Base-by-base conservation (phyloP, 2,888 invertebrate species). In the Agrochola circellaris region DNA sequence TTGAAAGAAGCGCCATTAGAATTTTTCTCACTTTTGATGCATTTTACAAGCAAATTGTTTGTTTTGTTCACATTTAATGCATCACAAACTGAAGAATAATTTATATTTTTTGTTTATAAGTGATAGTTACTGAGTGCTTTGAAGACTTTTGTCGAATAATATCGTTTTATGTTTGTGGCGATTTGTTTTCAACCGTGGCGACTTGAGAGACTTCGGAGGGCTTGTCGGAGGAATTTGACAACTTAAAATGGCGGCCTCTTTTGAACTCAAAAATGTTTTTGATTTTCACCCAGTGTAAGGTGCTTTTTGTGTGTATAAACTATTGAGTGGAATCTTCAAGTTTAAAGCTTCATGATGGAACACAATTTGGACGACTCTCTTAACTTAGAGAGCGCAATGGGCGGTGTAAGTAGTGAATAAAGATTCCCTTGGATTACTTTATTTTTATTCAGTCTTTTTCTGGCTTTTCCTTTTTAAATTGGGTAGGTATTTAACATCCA, bases 161-260 rank as follows among this genome's bases (percentile, higher is more conserved):
- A 79, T 80, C 82, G 78, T 83, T 82, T 48, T 77, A 75, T 75
- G 67, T 81, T 84, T 80, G 78, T 81, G 87, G 85, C 74, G 93
- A 94, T 96, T 96, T 96, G 96, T 96, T 95, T 96, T 95, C 91
- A 96, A 96, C 96, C 94, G 96, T 96, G 96, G 95, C 94, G 93
- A 93, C 90, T 90, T 89, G 88, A 91, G 91, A 89, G 88, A 91
- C 93, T 92, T 92, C 90, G 89, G 75, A 65, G 75, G 60, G 82
- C 82, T 85, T 82, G 91, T 91, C 91, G 90, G 90, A 85, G 86
- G 83, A 88, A 90, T 95, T 96, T 96, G 96, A 96, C 96, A 96
- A 93, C 92, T 89, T 95, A 96, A 95, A 96, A 97, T 97, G 97
- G 97, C 97, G 97, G 97, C 95, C 94, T 94, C 96, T 92, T 97